These are phyloP conservation scores for Microcebus ravelobensis DNA, from an alignment of 2,113 vertebrate genomes.

Conservation along the genomic window DNA sequence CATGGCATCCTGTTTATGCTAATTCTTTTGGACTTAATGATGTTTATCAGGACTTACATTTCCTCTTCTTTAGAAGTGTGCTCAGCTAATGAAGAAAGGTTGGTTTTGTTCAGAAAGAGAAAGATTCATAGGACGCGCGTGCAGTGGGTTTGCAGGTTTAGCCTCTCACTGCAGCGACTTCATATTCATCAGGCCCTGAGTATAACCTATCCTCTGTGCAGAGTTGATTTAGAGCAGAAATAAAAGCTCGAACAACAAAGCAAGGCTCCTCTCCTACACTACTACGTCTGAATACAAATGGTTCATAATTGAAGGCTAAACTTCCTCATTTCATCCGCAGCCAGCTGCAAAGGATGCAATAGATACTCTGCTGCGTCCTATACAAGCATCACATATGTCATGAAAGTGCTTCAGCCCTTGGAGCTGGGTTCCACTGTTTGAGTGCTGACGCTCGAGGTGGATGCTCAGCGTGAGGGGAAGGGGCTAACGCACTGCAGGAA, in stretches of 20 bases:
- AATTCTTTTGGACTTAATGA: slow-evolving; percentile 61
- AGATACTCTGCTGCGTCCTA: not conserved
- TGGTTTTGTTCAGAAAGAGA: slow-evolving; percentile 45
- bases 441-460: not conserved
- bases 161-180: not conserved
- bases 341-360: slow-evolving; percentile 1
- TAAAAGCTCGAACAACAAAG: slow-evolving; percentile 52
- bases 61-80: slow-evolving; percentile 59
- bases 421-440: not conserved
- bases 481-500: not conserved
- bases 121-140: not conserved
- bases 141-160: fast-evolving
- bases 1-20: slow-evolving; percentile 67
- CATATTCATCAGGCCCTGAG: not conserved
- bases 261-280: slow-evolving; percentile 38
- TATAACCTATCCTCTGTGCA: not conserved
- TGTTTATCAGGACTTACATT: slow-evolving; percentile 67
- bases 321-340: slow-evolving; percentile 7
- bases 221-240: slow-evolving; percentile 59
- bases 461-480: not conserved
- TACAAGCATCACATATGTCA: not conserved
- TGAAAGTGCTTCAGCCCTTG: not conserved
- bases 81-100: slow-evolving; percentile 53
- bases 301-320: not conserved
- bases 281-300: slow-evolving; percentile 48